Conservation (phyloP, 2,797 vertebrate genomes). For the Garrulus glandarius region DNA sequence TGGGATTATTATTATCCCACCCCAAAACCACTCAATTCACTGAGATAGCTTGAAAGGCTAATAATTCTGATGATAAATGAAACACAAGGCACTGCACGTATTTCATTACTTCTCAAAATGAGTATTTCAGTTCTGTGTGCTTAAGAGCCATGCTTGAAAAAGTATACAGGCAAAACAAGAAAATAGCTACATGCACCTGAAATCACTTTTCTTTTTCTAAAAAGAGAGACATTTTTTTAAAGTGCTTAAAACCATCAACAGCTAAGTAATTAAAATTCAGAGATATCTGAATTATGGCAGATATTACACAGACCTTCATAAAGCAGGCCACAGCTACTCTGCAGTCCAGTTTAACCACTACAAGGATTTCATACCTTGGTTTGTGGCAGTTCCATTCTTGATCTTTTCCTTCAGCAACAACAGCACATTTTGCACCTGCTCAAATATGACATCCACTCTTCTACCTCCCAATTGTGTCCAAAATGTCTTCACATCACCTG, state of each 20-base stretch:
- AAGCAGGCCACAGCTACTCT: not conserved
- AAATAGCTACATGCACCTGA: not conserved
- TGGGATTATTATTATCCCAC: not conserved
- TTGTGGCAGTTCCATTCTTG: slow-evolving; percentile 81
- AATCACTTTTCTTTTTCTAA: not conserved
- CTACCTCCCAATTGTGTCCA: slow-evolving; percentile 76
- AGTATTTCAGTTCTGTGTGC: not conserved
- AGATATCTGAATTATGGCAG: not conserved
- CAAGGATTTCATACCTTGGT: slow-evolving; percentile 78
- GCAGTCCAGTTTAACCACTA: not conserved
- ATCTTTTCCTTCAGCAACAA: slow-evolving; percentile 79
- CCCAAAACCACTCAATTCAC: not conserved
- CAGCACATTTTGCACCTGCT: slow-evolving; percentile 73
- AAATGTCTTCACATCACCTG: slow-evolving; percentile 81
- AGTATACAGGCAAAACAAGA: not conserved
- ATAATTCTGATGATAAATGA: not conserved
- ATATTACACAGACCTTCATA: not conserved
- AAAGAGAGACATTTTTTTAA: not conserved
- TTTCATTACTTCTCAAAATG: not conserved
- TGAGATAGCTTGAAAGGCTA: not conserved
- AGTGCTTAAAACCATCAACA: not conserved
- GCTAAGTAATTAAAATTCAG: not conserved
- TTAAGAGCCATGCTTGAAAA: not conserved
- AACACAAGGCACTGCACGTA: not conserved
- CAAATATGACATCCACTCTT: slow-evolving; percentile 83